Conservation (phyloP, 1,140 invertebrate species). For the Psix sp. region DNA sequence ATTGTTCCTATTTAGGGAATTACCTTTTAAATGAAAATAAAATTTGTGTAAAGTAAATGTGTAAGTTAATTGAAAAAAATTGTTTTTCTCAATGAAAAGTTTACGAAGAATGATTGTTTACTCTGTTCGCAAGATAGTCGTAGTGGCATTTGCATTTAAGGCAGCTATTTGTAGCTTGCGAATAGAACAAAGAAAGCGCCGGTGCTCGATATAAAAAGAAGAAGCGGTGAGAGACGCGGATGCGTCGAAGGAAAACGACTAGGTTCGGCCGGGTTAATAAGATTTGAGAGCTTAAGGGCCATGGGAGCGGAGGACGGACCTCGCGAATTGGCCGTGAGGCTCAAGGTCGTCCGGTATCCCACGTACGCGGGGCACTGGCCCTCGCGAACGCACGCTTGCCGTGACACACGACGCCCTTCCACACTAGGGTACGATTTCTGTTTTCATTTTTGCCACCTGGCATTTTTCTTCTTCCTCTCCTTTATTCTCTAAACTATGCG, state of each 20-base stretch:
- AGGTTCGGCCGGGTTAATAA: slow-evolving; percentile 59
- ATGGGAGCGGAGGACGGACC: slow-evolving; percentile 64
- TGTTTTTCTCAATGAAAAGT: no score
- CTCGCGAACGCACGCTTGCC: slow-evolving; percentile 61
- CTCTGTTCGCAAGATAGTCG: no score
- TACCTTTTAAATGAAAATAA: no score
- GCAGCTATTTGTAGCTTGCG: no score
- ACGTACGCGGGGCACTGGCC: slow-evolving; percentile 73
- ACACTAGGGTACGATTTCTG: slow-evolving; percentile 5
- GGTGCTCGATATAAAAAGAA: slow-evolving; percentile 5
- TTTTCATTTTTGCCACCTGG: slow-evolving; percentile 3
- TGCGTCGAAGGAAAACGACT: slow-evolving; percentile 52
- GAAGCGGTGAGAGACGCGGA: slow-evolving; percentile 5
- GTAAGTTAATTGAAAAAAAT: no score
- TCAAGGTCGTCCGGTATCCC: slow-evolving; percentile 75
- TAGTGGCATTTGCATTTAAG: no score
- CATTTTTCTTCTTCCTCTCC: slow-evolving; percentile 2
- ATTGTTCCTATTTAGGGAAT: no score
- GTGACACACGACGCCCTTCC: slow-evolving; percentile 37
- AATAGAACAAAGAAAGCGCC: no score
- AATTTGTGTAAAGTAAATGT: no score
- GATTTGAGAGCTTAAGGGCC: slow-evolving; percentile 58
- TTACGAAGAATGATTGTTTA: no score
- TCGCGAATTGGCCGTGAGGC: slow-evolving; percentile 75
- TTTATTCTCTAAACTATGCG: not conserved